Evolutionary conservation across 2,888 invertebrate genomes (phyloP).

Genomic region (Diachrysia chrysitis): DNA sequence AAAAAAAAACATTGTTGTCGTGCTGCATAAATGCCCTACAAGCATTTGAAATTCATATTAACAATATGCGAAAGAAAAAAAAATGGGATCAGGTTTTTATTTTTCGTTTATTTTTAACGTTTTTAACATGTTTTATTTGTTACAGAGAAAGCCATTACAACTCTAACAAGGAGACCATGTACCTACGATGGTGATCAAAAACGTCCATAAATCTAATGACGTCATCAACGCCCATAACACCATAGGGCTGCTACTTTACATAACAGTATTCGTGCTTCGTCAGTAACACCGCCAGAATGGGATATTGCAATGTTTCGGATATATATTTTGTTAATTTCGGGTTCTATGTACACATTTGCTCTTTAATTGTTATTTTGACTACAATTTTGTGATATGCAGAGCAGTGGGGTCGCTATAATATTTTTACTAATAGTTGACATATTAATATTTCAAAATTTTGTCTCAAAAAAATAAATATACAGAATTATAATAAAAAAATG

Average conservation of each 20-base stretch:
- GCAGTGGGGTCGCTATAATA: constrained; percentile 44
- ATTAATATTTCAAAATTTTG: background rate
- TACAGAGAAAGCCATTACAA: constrained; percentile 86
- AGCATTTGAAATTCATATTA: constrained; percentile 71
- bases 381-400: constrained; percentile 54
- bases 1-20: constrained; percentile 65
- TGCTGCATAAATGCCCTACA: constrained; percentile 74
- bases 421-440: constrained; percentile 15
- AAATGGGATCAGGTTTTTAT: constrained; percentile 27
- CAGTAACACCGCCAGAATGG: constrained; percentile 85
- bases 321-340: constrained; percentile 52
- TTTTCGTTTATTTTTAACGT: background rate
- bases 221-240: constrained; percentile 53
- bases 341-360: constrained; percentile 45
- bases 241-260: constrained; percentile 71
- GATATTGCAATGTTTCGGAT: constrained; percentile 78
- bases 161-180: constrained; percentile 82
- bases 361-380: constrained; percentile 45
- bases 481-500: background rate
- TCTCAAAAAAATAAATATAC: background rate
- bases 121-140: constrained; percentile 66
- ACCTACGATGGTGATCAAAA: constrained; percentile 79
- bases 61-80: constrained; percentile 18
- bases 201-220: constrained; percentile 56
- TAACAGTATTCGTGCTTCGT: constrained; percentile 87